These are phyloP conservation scores for Pavo muticus DNA, from an alignment of 2,113 vertebrate species.

Conservation along the genomic window DNA sequence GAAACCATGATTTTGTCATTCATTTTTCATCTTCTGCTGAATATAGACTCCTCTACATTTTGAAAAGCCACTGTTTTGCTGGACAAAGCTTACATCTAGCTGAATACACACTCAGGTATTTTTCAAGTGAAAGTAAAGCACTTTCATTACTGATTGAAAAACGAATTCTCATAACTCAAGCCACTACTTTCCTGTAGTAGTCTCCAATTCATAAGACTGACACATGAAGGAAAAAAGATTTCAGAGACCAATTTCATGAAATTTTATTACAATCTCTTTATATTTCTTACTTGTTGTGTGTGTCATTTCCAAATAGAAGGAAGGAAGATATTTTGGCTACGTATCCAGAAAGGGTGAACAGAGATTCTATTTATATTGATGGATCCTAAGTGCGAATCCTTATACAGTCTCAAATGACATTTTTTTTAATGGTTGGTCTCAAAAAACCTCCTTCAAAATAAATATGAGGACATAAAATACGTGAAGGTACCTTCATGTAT, in stretches of 20 bases:
- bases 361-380: neutral
- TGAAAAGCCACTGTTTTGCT: neutral
- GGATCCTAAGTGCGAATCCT: neutral
- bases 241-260: neutral
- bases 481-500: neutral
- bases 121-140: neutral
- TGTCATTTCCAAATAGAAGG: neutral
- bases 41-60: neutral
- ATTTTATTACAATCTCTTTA: neutral
- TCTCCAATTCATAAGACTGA: neutral
- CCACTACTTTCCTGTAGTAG: neutral
- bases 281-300: neutral
- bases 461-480: neutral
- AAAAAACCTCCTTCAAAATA: neutral
- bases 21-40: constrained; percentile 17
- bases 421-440: neutral
- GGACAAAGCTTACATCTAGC: neutral
- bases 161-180: neutral
- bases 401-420: neutral
- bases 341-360: neutral
- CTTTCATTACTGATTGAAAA: neutral
- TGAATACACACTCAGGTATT: neutral
- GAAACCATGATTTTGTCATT: constrained; percentile 5
- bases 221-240: neutral
- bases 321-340: neutral